Evolutionary conservation across 2,113 vertebrate species (phyloP), one percentile per base, ranked within the genome.

Genomic region (Ochotona princeps): DNA sequence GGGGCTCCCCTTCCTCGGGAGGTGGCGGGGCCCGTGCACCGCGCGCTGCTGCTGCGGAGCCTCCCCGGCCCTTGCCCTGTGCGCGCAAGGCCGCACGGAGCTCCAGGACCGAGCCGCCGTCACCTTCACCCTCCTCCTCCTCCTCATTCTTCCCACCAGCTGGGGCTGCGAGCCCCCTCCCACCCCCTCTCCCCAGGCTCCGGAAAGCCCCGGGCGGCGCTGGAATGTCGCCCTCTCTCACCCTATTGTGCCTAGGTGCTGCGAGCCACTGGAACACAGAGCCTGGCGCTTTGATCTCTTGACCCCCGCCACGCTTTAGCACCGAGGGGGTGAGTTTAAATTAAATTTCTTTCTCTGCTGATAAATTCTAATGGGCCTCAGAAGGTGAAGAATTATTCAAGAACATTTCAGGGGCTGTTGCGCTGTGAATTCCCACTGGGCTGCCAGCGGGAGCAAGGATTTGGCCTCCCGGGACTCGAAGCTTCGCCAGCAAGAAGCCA

Each of bases 341-440:
- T 98, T 97, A 97, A 97, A 97, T 97, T 97, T 97, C 97, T 97
- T 96, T 96, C 96, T 97, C 92, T 92, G 93, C 94, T 96, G 97
- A 97, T 97, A 97, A 97, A 90, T 97, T 96, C 96, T 97, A 97
- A 96, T 97, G 95, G 97, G 97, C 93, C 96, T 95, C 97, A 82
- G 96, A 97, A 96, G 96, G 97, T 95, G 96, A 96, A 96, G 97
- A 96, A 96, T 97, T 97, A 97, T 97, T 95, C 97, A 96, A 96
- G 94, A 97, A 95, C 96, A 96, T 97, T 95, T 97, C 97, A 97
- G 95, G 97, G 96, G 83, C 96, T 97, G 97, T 95, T 96, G 96
- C 96, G 95, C 81, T 92, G 92, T 91, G 96, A 95, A 95, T 96
- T 97, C 95, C 96, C 96, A 91, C 97, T 57, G 97, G 11, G 93